These are phyloP conservation scores for Mactromeris polynyma DNA, from an alignment of 2,888 invertebrate genomes.

Conservation along the genomic window DNA sequence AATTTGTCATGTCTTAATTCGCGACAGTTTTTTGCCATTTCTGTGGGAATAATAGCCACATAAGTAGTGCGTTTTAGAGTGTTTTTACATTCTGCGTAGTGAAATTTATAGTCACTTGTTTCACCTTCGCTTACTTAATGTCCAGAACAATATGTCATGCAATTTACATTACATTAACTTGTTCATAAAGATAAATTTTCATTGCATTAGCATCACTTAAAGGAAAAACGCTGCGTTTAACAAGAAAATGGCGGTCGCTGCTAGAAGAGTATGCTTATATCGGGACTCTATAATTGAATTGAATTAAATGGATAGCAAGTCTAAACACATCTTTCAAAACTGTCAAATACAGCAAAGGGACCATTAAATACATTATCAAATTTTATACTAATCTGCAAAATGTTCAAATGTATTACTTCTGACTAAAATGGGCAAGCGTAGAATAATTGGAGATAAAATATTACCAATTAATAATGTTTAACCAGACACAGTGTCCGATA, in stretches of 20 bases:
- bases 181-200: conserved; percentile 3
- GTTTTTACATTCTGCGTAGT: conserved; percentile 55
- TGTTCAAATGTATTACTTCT: conserved; percentile 37
- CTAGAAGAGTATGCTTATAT: not conserved
- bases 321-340: not conserved
- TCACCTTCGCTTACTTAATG: conserved; percentile 57
- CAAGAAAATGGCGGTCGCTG: not conserved
- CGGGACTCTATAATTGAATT: too few species aligned
- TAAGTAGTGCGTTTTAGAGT: not conserved
- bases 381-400: conserved; percentile 21
- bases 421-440: conserved; percentile 44
- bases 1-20: conserved; percentile 54
- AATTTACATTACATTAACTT: conserved; percentile 29
- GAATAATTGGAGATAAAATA: conserved; percentile 43
- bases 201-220: not conserved
- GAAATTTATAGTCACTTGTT: conserved; percentile 49
- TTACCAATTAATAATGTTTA: conserved; percentile 50
- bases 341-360: not conserved
- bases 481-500: conserved; percentile 53
- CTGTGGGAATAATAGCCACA: conserved; percentile 25
- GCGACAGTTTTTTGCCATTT: conserved; percentile 46
- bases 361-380: conserved; percentile 24
- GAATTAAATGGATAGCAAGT: too few species aligned
- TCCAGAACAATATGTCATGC: conserved; percentile 37
- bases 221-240: not conserved